These are phyloP conservation scores for Columba guinea DNA, from an alignment of 2,797 vertebrate species.

Conservation along the genomic window DNA sequence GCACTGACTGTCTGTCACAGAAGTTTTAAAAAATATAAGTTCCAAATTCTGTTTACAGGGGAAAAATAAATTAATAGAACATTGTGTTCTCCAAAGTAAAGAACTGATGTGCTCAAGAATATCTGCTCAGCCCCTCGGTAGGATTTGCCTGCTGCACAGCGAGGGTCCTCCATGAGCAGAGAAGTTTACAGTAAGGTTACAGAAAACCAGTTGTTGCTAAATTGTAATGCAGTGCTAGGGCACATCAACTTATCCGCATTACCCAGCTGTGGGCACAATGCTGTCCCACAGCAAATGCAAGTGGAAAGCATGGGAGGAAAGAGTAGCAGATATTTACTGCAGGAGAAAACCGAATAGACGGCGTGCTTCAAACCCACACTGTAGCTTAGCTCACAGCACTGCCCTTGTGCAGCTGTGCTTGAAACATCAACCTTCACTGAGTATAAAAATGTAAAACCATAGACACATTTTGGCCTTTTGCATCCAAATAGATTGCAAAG, in stretches of 20 bases:
- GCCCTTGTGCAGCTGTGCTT: fast-evolving
- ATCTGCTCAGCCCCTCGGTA: neutral
- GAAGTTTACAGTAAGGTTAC: neutral
- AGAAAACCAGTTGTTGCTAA: neutral
- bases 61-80: neutral
- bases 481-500: neutral
- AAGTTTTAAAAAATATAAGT: neutral
- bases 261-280: neutral
- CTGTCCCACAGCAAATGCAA: neutral
- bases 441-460: neutral
- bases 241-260: neutral
- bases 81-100: neutral
- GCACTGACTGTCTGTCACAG: neutral
- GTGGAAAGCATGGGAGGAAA: neutral
- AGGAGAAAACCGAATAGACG: neutral
- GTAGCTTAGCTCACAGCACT: neutral
- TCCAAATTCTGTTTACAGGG: neutral
- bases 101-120: neutral
- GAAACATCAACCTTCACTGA: neutral
- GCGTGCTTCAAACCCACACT: neutral
- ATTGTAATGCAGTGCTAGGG: neutral
- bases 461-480: neutral
- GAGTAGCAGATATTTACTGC: neutral
- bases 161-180: neutral
- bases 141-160: neutral